phyloP scores from a whole-genome alignment of 1,140 invertebrate genomes.

The Drosophila hydei region DNA sequence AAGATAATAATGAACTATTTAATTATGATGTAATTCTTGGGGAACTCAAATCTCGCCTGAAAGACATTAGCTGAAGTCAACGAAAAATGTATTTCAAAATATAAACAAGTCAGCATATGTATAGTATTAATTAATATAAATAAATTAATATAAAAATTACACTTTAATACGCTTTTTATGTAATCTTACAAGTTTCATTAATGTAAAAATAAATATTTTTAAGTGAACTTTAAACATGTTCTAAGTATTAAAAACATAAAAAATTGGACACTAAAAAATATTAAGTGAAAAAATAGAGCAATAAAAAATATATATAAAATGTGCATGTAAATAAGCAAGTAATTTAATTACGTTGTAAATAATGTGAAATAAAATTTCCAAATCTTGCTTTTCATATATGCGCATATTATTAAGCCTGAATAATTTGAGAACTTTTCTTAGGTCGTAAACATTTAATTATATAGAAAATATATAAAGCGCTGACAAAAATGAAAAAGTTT shows the following conservation, averaged over 20 bases:
- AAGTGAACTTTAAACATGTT: not conserved
- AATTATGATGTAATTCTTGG: too few species aligned
- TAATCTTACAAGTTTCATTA: too few species aligned
- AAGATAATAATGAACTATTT: not conserved
- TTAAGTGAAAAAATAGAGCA: not conserved
- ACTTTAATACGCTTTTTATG: too few species aligned
- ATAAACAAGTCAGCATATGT: too few species aligned
- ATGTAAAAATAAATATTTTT: not conserved
- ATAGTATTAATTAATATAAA: too few species aligned
- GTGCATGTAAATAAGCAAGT: conserved; percentile 5
- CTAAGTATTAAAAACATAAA: not conserved
- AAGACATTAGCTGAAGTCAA: too few species aligned
- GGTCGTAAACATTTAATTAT: conserved; percentile 41
- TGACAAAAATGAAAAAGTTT: conserved; percentile 60
- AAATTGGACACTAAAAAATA: not conserved
- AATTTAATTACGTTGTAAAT: conserved; percentile 1
- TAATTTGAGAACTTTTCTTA: conserved; percentile 30
- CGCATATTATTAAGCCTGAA: not conserved
- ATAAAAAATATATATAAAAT: not conserved
- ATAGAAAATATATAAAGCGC: conserved; percentile 35
- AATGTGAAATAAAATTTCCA: not conserved
- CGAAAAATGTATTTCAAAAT: too few species aligned
- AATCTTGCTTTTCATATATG: not conserved
- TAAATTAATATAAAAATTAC: too few species aligned
- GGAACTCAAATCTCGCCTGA: too few species aligned